Percentiles rank a stretch among this genome's conserved stretches.
Evolutionary conservation across 1,140 invertebrate species (phyloP).

Genomic region (Periplaneta americana): DNA sequence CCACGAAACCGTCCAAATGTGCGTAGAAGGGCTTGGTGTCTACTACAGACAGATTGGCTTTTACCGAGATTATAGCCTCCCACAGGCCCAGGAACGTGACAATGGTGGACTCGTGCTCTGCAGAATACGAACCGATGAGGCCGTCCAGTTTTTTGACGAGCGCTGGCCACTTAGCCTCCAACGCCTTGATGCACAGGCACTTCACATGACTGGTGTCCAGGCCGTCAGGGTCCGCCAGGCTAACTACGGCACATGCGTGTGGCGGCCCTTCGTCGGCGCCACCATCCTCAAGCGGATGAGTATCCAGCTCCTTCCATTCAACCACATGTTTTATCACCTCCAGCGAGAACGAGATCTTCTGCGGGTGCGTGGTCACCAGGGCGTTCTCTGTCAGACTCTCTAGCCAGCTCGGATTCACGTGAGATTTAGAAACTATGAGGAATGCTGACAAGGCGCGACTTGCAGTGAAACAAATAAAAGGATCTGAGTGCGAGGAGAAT

Average conservation of each 20-base stretch:
- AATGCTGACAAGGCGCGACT: constrained; percentile 74
- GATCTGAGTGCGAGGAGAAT: constrained; percentile 66
- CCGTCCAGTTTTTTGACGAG: constrained; percentile 55
- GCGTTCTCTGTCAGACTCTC: constrained; percentile 52
- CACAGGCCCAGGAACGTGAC: constrained; percentile 79
- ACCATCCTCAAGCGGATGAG: constrained; percentile 72
- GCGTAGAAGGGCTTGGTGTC: constrained; percentile 86
- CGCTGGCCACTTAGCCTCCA: constrained; percentile 75
- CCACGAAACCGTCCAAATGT: constrained; percentile 73
- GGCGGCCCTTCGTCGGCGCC: constrained; percentile 30
- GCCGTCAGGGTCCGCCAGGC: constrained; percentile 68
- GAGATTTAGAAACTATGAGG: constrained; percentile 74
- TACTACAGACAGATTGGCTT: constrained; percentile 81
- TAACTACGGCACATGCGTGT: constrained; percentile 54
- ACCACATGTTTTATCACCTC: constrained; percentile 80
- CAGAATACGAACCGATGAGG: constrained; percentile 41
- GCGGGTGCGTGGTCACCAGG: constrained; percentile 53
- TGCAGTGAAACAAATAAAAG: constrained; percentile 73
- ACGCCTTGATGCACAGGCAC: constrained; percentile 74
- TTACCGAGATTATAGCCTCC: constrained; percentile 88
- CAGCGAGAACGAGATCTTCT: constrained; percentile 74
- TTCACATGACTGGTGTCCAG: constrained; percentile 73
- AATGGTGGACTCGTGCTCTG: constrained; percentile 46
- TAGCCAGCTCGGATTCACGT: constrained; percentile 69
- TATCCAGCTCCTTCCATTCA: constrained; percentile 78